Evolutionary conservation across 2,888 invertebrate species (phyloP).

Genomic region (Nymphalis urticae): DNA sequence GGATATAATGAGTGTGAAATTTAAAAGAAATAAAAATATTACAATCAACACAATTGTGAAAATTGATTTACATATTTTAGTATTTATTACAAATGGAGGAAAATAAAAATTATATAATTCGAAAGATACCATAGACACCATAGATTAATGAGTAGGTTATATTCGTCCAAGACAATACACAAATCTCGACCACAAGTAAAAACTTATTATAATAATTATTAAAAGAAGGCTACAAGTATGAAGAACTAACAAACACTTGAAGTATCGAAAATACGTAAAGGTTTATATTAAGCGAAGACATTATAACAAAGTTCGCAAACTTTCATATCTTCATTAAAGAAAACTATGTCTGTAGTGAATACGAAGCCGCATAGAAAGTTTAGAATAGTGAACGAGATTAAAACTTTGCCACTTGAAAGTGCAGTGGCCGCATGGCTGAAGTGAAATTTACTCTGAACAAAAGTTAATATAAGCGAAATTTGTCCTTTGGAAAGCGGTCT

Average conservation of each 20-base stretch:
- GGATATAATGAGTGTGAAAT: no score
- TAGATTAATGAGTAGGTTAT: no score
- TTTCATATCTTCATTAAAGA: conserved; percentile 47
- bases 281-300: neutral
- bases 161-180: no score
- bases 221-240: neutral
- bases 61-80: no score
- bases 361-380: conserved; percentile 47
- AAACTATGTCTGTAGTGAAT: conserved; percentile 43
- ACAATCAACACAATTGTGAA: no score
- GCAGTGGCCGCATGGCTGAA: conserved; percentile 70
- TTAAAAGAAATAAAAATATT: no score
- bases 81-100: no score
- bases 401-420: conserved; percentile 76
- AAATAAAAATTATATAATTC: no score
- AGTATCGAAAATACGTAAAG: conserved; percentile 2
- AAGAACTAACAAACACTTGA: neutral
- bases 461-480: conserved; percentile 80
- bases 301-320: conserved; percentile 37
- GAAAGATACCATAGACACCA: no score
- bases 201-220: neutral
- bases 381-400: conserved; percentile 64
- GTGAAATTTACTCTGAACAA: conserved; percentile 74
- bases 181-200: no score
- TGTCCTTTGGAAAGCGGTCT: conserved; percentile 70